These are phyloP conservation scores for Liodrosophila aerea DNA, from an alignment of 2,888 invertebrate species.

Conservation along the genomic window DNA sequence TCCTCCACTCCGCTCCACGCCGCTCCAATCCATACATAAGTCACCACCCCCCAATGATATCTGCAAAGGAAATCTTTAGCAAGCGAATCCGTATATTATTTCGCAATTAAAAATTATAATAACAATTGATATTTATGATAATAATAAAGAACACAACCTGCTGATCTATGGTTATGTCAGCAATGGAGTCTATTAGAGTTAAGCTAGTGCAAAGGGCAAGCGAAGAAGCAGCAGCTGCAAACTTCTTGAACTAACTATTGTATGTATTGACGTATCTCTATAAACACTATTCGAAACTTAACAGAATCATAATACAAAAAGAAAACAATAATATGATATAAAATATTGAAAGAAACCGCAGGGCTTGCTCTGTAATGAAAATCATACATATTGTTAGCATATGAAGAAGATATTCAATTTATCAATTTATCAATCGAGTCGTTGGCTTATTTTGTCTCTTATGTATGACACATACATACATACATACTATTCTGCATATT, in stretches of 20 bases:
- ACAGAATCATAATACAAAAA: background rate
- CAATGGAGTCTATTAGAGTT: slow-evolving; percentile 78
- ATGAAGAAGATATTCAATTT: slow-evolving; percentile 46
- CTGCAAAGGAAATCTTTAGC: slow-evolving; percentile 9
- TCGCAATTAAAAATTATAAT: slow-evolving; percentile 44
- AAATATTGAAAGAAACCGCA: slow-evolving; percentile 23
- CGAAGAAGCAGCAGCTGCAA: slow-evolving; percentile 26
- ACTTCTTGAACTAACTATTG: slow-evolving; percentile 61
- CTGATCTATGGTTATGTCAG: slow-evolving; percentile 55
- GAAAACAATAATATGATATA: slow-evolving; percentile 27
- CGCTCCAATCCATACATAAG: background rate
- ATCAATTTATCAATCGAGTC: slow-evolving; percentile 14
- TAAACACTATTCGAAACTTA: slow-evolving; percentile 39
- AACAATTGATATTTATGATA: slow-evolving; percentile 28
- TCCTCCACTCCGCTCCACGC: too few relatives aligned
- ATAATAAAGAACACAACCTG: slow-evolving; percentile 21
- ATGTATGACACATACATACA: background rate
- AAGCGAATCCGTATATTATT: slow-evolving; percentile 35
- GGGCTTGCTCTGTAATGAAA: slow-evolving; percentile 33
- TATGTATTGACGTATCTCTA: slow-evolving; percentile 38
- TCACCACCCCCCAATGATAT: slow-evolving; percentile 31
- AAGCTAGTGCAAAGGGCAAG: slow-evolving; percentile 63
- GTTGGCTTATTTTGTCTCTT: background rate
- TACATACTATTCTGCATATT: slow-evolving; percentile 35
- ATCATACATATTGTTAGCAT: slow-evolving; percentile 15